Conservation (phyloP, 2,113 vertebrate genomes). For the Python bivittatus region DNA sequence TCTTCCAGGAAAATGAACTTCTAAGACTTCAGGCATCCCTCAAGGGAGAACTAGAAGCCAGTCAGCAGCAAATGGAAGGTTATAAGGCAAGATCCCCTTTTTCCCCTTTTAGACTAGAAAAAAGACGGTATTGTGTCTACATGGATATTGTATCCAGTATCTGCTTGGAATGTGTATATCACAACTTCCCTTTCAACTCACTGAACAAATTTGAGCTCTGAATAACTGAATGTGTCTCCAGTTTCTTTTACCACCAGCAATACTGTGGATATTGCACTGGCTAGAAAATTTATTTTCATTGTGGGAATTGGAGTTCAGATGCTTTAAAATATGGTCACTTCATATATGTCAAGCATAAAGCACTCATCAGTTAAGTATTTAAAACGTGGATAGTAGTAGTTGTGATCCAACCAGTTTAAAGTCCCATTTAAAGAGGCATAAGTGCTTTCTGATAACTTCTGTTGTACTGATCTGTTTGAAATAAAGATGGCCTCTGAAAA, state of each 20-base stretch:
- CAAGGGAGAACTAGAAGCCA: slow-evolving; percentile 89
- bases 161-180: not conserved
- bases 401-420: too few species aligned
- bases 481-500: not conserved
- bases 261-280: not conserved
- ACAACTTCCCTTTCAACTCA: not conserved
- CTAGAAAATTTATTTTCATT: not conserved
- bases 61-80: slow-evolving; percentile 90
- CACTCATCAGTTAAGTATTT: not conserved
- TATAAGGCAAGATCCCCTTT: slow-evolving; percentile 79
- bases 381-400: not conserved
- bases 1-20: slow-evolving; percentile 85
- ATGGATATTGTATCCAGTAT: not conserved
- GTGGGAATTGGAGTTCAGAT: not conserved
- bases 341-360: not conserved
- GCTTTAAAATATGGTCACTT: not conserved
- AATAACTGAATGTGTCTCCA: not conserved
- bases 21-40: slow-evolving; percentile 84
- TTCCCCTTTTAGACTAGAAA: slow-evolving; percentile 15
- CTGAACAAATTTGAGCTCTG: not conserved
- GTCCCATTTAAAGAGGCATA: not conserved
- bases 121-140: not conserved
- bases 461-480: not conserved
- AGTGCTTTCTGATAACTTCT: not conserved
- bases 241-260: not conserved